A percentile compares a stretch with the other conserved stretches of the same genome.
These are phyloP conservation scores for Acipenser transmontanus DNA, from an alignment of 2,797 vertebrate species.

Conservation along the genomic window DNA sequence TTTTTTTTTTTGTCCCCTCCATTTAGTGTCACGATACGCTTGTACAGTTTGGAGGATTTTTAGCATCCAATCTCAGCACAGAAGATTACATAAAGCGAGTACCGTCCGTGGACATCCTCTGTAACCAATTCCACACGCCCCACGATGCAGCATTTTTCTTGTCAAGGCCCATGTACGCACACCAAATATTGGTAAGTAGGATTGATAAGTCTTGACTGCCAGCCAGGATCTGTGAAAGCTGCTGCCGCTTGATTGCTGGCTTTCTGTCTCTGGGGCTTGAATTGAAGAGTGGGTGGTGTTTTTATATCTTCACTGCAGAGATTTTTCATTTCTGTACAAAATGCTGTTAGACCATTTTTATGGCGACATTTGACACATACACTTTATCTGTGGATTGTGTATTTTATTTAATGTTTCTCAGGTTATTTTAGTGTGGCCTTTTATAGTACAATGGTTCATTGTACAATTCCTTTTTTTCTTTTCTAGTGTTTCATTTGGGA, in stretches of 20 bases:
- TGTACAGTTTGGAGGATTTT: constrained; percentile 95
- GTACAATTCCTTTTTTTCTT: no score
- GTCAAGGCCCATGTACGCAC: constrained; percentile 93
- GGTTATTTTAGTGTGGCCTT: no score
- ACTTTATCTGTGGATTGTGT: no score
- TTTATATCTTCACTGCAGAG: not conserved
- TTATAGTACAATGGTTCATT: no score
- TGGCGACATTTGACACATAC: no score
- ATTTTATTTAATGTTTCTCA: no score
- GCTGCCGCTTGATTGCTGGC: not conserved
- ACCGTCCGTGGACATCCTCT: constrained; percentile 92
- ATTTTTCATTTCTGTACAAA: not conserved
- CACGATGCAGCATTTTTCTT: constrained; percentile 96
- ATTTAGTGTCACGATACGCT: constrained; percentile 92
- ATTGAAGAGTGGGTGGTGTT: not conserved
- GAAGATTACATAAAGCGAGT: constrained; percentile 97
- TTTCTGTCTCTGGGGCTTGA: not conserved
- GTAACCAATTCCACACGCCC: constrained; percentile 94
- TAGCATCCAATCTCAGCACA: constrained; percentile 96
- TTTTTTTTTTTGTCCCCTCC: constrained; percentile 14
- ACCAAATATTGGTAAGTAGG: constrained; percentile 91
- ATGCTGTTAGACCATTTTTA: no score
- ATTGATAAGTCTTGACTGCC: not conserved
- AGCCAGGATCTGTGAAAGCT: not conserved
- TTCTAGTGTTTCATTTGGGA: no score